Percentiles rank a stretch among this genome's conserved stretches.
These are phyloP conservation scores for Semaprochilodus insignis DNA, from an alignment of 2,797 vertebrate species.

Conservation along the genomic window DNA sequence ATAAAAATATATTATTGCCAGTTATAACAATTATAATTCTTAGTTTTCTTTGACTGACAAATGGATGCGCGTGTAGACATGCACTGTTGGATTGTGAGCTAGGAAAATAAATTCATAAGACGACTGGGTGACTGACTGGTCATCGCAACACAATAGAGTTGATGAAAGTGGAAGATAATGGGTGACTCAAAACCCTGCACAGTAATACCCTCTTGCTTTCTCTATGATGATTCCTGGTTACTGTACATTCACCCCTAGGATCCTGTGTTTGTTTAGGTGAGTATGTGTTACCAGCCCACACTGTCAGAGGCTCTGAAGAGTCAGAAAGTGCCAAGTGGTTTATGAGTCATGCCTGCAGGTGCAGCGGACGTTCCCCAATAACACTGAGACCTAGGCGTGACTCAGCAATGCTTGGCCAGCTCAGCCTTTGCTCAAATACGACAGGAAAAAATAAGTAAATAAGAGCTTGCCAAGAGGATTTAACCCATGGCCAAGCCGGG, in stretches of 20 bases:
- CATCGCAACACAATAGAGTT: background rate
- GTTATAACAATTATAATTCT: no score
- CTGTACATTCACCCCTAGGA: background rate
- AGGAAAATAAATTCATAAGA: conserved; percentile 4
- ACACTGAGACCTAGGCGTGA: background rate
- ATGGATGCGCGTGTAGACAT: background rate
- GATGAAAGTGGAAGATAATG: conserved; percentile 27
- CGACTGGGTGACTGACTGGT: background rate
- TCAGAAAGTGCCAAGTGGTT: conserved; percentile 15
- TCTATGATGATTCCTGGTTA: conserved; percentile 1
- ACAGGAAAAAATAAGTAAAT: conserved; percentile 22
- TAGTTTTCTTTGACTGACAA: no score
- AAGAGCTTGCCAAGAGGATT: background rate
- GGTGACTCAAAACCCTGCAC: conserved; percentile 3
- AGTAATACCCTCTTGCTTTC: background rate
- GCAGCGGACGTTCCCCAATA: conserved; percentile 34
- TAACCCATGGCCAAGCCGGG: background rate
- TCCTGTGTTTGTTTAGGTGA: conserved; percentile 35
- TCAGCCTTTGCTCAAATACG: conserved; percentile 10
- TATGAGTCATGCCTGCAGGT: conserved; percentile 57
- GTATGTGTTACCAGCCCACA: conserved; percentile 19
- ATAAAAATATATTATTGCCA: no score
- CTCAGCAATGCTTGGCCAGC: conserved; percentile 11
- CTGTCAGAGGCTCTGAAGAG: conserved; percentile 21
- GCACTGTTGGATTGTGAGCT: conserved; percentile 15